Percentiles rank a stretch among this genome's conserved stretches.
Conservation (phyloP, 2,113 vertebrate genomes). For the Catharus fuscescens region DNA sequence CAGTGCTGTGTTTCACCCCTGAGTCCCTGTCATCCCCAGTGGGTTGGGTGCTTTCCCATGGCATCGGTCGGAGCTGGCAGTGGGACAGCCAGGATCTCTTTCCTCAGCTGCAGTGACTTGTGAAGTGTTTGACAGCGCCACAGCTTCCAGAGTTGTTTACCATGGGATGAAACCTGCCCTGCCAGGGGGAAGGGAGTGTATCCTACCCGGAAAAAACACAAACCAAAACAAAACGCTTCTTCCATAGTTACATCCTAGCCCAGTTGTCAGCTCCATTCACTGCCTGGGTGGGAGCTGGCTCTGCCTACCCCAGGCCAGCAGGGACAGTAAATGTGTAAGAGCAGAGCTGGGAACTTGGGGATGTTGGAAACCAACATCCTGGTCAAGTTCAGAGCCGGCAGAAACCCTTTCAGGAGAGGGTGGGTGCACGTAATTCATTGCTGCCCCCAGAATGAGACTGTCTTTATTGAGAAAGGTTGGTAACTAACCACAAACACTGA, state of each 20-base stretch:
- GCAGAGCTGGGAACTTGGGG: neutral
- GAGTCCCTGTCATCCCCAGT: neutral
- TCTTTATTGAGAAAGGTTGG: neutral
- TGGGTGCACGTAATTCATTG: neutral
- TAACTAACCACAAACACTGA: neutral
- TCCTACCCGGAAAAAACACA: neutral
- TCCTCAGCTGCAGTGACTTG: neutral
- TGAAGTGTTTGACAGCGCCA: neutral
- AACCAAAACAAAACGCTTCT: neutral
- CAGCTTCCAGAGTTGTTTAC: neutral
- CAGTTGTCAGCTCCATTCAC: neutral
- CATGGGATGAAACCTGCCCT: slow-evolving; percentile 1
- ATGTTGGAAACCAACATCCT: neutral
- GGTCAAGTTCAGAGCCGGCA: neutral
- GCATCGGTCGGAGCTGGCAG: neutral
- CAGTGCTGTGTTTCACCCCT: neutral
- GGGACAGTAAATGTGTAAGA: neutral
- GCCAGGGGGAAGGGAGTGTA: slow-evolving; percentile 30
- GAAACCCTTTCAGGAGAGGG: neutral
- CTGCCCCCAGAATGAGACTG: neutral
- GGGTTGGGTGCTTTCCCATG: neutral
- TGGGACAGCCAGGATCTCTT: neutral
- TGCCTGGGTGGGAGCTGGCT: neutral
- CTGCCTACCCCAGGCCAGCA: neutral
- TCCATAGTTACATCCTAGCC: neutral